Conservation (phyloP, 1,140 invertebrate genomes). For the Helicoverpa zea region DNA sequence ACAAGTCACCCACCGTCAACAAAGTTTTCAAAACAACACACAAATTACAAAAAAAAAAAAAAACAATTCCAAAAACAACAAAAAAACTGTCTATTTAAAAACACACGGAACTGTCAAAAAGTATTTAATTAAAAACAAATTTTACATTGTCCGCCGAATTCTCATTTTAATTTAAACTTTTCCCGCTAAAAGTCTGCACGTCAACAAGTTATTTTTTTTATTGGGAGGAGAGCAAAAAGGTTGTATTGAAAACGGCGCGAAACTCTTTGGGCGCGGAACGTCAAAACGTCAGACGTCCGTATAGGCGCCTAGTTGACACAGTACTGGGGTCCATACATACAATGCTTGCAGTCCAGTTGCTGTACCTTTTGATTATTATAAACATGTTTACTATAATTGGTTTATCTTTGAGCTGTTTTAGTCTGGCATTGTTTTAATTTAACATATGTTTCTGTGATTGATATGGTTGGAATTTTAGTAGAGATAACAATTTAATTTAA, state of each 20-base stretch:
- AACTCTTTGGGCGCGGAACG: slow-evolving; percentile 32
- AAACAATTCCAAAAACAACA: not conserved
- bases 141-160: slow-evolving; percentile 17
- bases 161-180: slow-evolving; percentile 32
- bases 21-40: not conserved
- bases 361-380: slow-evolving; percentile 29
- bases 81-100: not conserved
- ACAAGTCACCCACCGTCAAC: slow-evolving; percentile 37
- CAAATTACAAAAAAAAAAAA: slow-evolving; percentile 17
- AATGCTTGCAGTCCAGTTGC: slow-evolving; percentile 23
- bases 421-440: not conserved
- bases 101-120: slow-evolving; percentile 33
- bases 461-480: not conserved
- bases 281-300: slow-evolving; percentile 54
- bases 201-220: slow-evolving; percentile 1
- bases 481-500: not conserved
- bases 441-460: slow-evolving; percentile 1
- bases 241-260: slow-evolving; percentile 49
- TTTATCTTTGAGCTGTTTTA: slow-evolving; percentile 13
- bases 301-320: slow-evolving; percentile 58
- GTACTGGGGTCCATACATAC: slow-evolving; percentile 47
- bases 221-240: slow-evolving; percentile 19
- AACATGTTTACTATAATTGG: not conserved
- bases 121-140: slow-evolving; percentile 40
- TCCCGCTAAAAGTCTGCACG: slow-evolving; percentile 28